Percentiles rank a stretch among this genome's conserved stretches.
These are phyloP conservation scores for Tupaia chinensis DNA, from an alignment of 2,113 vertebrate species.

Conservation along the genomic window DNA sequence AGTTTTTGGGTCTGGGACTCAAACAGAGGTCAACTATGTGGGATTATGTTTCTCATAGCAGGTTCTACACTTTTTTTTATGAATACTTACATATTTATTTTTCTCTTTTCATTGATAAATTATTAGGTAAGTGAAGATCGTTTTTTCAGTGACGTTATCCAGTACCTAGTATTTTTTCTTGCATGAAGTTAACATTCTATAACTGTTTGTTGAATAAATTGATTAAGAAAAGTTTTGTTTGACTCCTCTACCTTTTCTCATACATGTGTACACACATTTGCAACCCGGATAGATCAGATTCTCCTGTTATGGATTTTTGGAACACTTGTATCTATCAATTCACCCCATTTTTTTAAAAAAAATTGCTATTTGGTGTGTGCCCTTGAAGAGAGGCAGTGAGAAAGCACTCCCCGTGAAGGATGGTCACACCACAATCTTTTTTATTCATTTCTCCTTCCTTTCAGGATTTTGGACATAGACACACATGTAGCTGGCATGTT, in stretches of 20 bases:
- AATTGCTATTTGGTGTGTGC: too few species aligned
- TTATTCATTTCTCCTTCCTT: too few species aligned
- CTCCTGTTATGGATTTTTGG: background rate
- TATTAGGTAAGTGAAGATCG: background rate
- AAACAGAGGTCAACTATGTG: too few species aligned
- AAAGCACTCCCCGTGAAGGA: too few species aligned
- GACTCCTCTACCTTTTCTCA: too few species aligned
- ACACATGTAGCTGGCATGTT: too few species aligned
- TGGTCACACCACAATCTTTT: too few species aligned
- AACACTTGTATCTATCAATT: background rate
- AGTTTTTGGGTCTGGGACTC: too few species aligned
- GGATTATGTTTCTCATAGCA: too few species aligned
- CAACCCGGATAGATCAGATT: background rate
- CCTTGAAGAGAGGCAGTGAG: too few species aligned
- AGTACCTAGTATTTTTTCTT: background rate
- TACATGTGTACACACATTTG: background rate
- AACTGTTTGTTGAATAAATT: background rate
- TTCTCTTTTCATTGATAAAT: background rate
- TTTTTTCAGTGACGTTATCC: background rate
- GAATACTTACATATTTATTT: background rate
- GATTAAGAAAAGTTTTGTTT: background rate
- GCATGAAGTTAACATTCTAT: background rate
- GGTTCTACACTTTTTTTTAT: background rate
- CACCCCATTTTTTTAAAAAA: background rate
- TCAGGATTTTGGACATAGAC: too few species aligned